Evolutionary conservation across 2,797 vertebrate genomes (phyloP), one percentile per base, ranked within the genome.

Genomic region (Buceros bicornis): DNA sequence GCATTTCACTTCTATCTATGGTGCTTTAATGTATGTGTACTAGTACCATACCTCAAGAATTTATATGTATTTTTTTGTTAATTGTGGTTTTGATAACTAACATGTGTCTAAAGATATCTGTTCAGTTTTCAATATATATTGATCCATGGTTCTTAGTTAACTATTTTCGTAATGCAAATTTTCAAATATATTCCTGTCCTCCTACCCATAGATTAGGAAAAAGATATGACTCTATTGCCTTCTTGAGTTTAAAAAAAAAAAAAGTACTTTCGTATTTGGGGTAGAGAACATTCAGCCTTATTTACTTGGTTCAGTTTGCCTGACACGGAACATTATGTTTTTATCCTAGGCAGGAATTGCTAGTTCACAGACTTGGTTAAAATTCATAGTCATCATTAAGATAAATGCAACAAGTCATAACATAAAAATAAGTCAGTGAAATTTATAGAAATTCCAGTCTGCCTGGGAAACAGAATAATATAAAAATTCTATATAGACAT

Each of bases 51-150:
- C 6, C 43, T 86, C 13, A 28, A 74, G 12, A 80, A 50, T 61
- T 61, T 25, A 8, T 35, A 42, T 16, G 2, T 71, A 28, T 67
- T 84, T 82, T 54, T n/a, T 22, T 61, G 31, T 33, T 13, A 50
- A 40, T 40, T 40, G 37, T 40, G 37, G 37, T 43, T 87, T 74
- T 58, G 13, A 21, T 71, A 71, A 58, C 54, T 56, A 57, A 67
- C 0, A 0, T 35, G 5, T 58, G 18, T 13, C 80, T 76, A 19
- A 50, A 25, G 24, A 82, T 3, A 58, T 15, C 5, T 40, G 2
- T 45, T 90, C 51, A 29, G 16, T 70, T 89, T 89, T 73, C n/a
- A 50, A 16, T 51, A 71, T 43, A 24, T 31, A 15, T 14, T 40
- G 3, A 64, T 60, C 16, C 0, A 0, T 28, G 64, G 19, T 60